Base-by-base conservation (phyloP, 2,113 vertebrate species). In the Climacteris rufus region DNA sequence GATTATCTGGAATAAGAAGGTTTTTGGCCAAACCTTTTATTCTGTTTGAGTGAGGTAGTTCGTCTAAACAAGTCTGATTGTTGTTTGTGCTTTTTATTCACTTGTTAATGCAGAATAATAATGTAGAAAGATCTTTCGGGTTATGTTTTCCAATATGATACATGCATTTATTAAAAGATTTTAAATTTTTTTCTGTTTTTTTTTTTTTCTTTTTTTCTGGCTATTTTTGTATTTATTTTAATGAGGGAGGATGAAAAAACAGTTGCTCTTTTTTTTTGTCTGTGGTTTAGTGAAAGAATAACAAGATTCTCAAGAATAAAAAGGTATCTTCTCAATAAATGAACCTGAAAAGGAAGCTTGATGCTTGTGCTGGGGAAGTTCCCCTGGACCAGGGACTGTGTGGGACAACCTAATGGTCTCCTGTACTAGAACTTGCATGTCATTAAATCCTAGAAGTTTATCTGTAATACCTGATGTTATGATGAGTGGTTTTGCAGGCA, bases 1-100 rank as follows among this genome's bases (percentile, higher is more conserved):
- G 71, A 72, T 87, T 59, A 50, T 69, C 50, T 92, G 47, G 9
- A 72, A 69, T 76, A 30, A 57, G 70, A 75, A 42, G 16, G 24
- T 87, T 91, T 93, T 57, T 42, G 74, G 74, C 23, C 59, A 93
- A 70, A 77, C 30, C 13, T 81, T 85, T 85, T 85, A 33, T 91
- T 95, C 82, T 86, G 21, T 52, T 83, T 83, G 37, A 66, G 49
- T 56, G 85, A 86, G 8, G 21, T 79, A 22, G 54, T 77, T 88
- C 2, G 68, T 85, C 63, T 54, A 50, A 86, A 59, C 11, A 65
- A 57, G 79, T 88, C 9, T 60, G 30, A 37, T 90, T 57, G n/a
- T 44, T 30, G 3, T 87, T 94, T 94, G 6, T 69, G 7, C 18
- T 78, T 83, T 89, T 76, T 76, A n/a, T 56, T 74, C 19, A 44